These are phyloP conservation scores for Zaprionus lineosus DNA, from an alignment of 2,888 invertebrate species.

Conservation along the genomic window DNA sequence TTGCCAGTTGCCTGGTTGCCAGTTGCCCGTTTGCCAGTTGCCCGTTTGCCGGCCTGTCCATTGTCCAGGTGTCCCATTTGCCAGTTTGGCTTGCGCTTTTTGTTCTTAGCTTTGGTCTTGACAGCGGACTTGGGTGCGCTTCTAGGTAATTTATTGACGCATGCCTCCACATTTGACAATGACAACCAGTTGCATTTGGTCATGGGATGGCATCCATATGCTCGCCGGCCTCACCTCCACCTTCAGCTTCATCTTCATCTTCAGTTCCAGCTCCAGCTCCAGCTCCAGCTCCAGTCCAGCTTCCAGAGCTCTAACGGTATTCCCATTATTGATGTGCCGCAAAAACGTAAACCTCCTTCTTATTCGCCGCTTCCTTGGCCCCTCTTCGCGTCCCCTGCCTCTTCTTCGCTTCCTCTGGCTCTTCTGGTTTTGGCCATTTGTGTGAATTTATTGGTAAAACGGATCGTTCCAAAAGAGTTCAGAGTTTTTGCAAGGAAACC, in stretches of 20 bases:
- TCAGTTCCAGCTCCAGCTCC: too few species aligned
- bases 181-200: constrained; percentile 63
- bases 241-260: too few species aligned
- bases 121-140: constrained; percentile 57
- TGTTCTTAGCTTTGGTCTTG: constrained; percentile 44
- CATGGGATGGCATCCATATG: constrained; percentile 51
- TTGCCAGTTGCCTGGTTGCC: neutral
- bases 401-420: constrained; percentile 15
- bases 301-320: constrained; percentile 60
- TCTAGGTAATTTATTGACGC: constrained; percentile 74
- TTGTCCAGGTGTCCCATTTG: constrained; percentile 24
- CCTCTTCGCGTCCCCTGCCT: too few species aligned
- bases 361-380: constrained; percentile 13
- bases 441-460: constrained; percentile 63
- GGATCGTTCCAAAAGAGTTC: constrained; percentile 24
- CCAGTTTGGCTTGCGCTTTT: constrained; percentile 2
- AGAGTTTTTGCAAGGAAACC: constrained; percentile 39
- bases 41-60: constrained; percentile 22
- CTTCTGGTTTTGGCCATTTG: constrained; percentile 54
- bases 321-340: constrained; percentile 67
- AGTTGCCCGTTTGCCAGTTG: constrained; percentile 13
- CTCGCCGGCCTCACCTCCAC: too few species aligned
- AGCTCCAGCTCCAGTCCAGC: too few species aligned
- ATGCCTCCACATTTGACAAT: constrained; percentile 73
- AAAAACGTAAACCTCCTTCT: constrained; percentile 34